A percentile compares a stretch with the other conserved stretches of the same genome.
Conservation (phyloP, 2,113 vertebrate species). For the Antigone vipio region DNA sequence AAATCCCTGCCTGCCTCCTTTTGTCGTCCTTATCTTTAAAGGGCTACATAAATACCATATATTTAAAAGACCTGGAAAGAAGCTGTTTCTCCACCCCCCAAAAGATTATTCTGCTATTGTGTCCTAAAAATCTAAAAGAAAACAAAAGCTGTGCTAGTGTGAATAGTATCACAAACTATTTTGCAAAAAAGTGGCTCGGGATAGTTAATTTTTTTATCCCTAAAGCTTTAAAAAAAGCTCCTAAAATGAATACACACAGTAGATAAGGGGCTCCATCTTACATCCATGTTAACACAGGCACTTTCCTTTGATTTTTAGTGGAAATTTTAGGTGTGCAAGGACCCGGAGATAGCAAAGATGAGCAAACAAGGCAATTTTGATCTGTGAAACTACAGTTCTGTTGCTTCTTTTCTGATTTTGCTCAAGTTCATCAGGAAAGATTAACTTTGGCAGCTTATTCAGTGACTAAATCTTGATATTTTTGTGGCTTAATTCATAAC, state of each 20-base stretch:
- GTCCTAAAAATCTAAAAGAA: background rate
- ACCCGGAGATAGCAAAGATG: background rate
- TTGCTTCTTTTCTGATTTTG: slow-evolving; percentile 77
- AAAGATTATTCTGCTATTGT: background rate
- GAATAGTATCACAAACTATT: background rate
- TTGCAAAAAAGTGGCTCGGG: background rate
- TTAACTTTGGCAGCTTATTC: slow-evolving; percentile 82
- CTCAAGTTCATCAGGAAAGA: slow-evolving; percentile 81
- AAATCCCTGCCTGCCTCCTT: background rate
- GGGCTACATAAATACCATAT: background rate
- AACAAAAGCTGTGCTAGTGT: background rate
- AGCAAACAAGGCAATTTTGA: background rate
- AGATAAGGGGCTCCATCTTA: background rate
- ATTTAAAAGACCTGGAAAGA: background rate
- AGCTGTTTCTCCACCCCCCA: background rate
- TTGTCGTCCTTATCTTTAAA: background rate
- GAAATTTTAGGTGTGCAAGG: background rate
- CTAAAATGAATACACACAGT: background rate
- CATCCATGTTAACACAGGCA: background rate
- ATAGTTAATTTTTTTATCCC: background rate
- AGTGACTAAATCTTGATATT: slow-evolving; percentile 83
- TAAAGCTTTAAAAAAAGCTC: background rate
- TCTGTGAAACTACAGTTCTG: slow-evolving; percentile 22
- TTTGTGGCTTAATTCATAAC: slow-evolving; percentile 84
- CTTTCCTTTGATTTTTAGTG: background rate